A percentile compares a stretch with the other conserved stretches of the same genome.
phyloP scores from a whole-genome alignment of 2,113 vertebrate species.

The Nicator chloris region DNA sequence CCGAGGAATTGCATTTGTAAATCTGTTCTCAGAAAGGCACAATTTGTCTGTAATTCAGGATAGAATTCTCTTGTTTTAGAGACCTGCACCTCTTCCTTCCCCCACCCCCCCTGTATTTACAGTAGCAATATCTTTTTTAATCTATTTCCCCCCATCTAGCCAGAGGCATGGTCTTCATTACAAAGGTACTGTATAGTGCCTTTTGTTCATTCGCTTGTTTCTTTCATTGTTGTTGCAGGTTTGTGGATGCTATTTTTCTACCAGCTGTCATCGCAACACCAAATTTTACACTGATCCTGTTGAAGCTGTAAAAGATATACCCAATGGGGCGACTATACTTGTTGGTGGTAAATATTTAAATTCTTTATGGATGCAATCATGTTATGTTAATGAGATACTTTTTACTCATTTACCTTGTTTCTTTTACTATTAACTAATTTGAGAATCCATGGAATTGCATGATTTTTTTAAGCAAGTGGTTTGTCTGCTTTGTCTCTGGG shows the following conservation, averaged over 20 bases:
- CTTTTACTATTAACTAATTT: background rate
- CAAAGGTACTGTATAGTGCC: background rate
- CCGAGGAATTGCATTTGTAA: background rate
- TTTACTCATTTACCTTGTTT: background rate
- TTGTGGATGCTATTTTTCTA: conserved; percentile 83
- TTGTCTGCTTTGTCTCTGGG: background rate
- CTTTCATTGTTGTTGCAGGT: conserved; percentile 66
- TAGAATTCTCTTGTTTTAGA: background rate
- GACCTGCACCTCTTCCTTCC: background rate
- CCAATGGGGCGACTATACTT: conserved; percentile 85
- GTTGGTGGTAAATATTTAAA: conserved; percentile 86
- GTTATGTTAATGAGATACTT: background rate
- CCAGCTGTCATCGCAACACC: conserved; percentile 72
- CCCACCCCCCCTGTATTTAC: background rate
- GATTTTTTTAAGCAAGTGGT: background rate
- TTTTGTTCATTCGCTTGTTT: background rate
- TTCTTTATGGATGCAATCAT: background rate
- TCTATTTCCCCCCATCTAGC: background rate
- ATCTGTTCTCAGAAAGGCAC: background rate
- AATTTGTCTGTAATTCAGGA: background rate
- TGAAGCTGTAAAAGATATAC: conserved; percentile 94
- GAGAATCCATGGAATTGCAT: background rate
- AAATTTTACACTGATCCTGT: conserved; percentile 85
- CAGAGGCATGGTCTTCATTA: background rate
- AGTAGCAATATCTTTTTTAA: background rate